Percentiles rank a stretch among this genome's conserved stretches.
These are phyloP conservation scores for Hydrolagus colliei DNA, from an alignment of 2,797 vertebrate species.

Conservation along the genomic window DNA sequence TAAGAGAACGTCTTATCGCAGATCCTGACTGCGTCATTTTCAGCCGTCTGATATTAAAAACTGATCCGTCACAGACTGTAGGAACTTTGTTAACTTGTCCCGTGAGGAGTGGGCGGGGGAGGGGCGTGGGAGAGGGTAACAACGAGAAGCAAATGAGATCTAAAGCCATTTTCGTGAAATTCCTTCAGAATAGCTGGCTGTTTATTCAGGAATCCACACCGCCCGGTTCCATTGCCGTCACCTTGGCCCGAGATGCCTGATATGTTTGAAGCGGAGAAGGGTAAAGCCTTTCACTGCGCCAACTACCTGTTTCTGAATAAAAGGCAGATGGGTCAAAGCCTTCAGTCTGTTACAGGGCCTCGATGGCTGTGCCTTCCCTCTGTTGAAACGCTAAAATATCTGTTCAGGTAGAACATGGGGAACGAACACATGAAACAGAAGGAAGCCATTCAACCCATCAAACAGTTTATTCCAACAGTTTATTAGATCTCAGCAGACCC, in stretches of 20 bases:
- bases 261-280: neutral
- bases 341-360: neutral
- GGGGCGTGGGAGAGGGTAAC: too few species aligned
- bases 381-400: neutral
- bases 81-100: neutral
- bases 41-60: conserved; percentile 6
- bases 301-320: neutral
- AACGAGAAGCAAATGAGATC: neutral
- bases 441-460: too few species aligned
- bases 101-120: neutral
- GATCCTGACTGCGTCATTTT: neutral
- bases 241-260: neutral
- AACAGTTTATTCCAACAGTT: too few species aligned
- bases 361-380: neutral
- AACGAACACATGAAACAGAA: too few species aligned
- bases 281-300: neutral
- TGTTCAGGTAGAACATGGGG: neutral
- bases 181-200: neutral
- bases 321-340: neutral
- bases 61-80: neutral
- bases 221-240: too few species aligned
- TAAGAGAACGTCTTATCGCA: neutral
- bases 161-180: neutral
- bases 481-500: too few species aligned
- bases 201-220: neutral